Evolutionary conservation across 2,888 invertebrate species (phyloP).

Genomic region (Gastrophysa polygoni): DNA sequence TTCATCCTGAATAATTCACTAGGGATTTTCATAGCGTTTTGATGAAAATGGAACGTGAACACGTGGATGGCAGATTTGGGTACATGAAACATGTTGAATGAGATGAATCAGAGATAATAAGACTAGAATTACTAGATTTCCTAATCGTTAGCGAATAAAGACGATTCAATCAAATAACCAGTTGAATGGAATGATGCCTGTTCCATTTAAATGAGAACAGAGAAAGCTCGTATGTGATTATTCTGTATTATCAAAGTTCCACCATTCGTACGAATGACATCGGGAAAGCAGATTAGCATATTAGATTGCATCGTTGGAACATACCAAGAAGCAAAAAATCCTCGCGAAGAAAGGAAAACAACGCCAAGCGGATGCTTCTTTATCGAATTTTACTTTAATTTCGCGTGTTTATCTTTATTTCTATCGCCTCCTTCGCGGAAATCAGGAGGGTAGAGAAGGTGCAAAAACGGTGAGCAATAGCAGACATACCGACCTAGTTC

Average conservation of each 20-base stretch:
- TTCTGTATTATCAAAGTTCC: neutral
- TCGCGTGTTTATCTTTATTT: slow-evolving; percentile 13
- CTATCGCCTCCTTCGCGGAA: slow-evolving; percentile 15
- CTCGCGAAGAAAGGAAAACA: neutral
- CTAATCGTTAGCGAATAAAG: no score
- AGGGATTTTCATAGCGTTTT: no score
- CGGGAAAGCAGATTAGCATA: neutral
- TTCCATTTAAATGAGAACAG: neutral
- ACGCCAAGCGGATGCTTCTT: slow-evolving; percentile 1
- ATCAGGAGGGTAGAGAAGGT: slow-evolving; percentile 15
- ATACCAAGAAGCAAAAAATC: neutral
- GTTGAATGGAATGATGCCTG: neutral
- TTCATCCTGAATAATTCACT: no score
- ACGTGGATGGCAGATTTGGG: no score
- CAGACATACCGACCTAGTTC: slow-evolving; percentile 24
- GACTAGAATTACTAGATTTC: no score
- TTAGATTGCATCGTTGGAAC: neutral
- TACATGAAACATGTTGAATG: no score
- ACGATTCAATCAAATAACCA: no score
- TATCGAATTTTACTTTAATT: slow-evolving; percentile 16
- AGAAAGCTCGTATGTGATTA: neutral
- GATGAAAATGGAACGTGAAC: no score
- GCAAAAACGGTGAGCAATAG: slow-evolving; percentile 27
- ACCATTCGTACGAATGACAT: neutral
- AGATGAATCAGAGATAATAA: no score